Percentiles rank a stretch among this genome's conserved stretches.
These are phyloP conservation scores for Trichopria drosophilae DNA, from an alignment of 2,888 invertebrate genomes.

Conservation along the genomic window DNA sequence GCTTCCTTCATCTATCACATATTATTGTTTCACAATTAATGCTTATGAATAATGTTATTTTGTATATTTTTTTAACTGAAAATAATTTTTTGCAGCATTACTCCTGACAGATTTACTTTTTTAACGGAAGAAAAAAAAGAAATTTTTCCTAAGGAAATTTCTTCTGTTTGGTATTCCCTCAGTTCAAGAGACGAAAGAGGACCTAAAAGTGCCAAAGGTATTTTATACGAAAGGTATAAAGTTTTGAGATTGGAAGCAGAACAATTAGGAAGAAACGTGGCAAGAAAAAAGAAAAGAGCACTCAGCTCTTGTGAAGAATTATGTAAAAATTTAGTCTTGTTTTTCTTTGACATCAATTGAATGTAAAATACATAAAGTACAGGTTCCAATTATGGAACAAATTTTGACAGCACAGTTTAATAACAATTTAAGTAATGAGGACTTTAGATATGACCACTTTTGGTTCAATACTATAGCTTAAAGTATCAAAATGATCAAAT, in stretches of 20 bases:
- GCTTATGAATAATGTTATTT: not conserved
- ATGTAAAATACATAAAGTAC: no score
- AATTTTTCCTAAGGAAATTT: slow-evolving; percentile 1
- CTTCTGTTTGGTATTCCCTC: not conserved
- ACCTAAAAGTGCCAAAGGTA: slow-evolving; percentile 9
- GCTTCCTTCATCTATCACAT: no score
- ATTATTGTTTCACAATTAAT: no score
- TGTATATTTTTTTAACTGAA: slow-evolving; percentile 3
- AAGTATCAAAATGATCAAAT: no score
- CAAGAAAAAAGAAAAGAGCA: not conserved
- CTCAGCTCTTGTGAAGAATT: no score
- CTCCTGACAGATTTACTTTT: not conserved
- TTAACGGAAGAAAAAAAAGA: not conserved
- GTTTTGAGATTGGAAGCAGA: slow-evolving; percentile 5
- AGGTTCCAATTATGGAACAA: no score
- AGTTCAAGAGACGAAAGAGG: slow-evolving; percentile 2
- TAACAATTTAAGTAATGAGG: no score
- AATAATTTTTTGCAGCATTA: not conserved
- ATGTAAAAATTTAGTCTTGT: no score
- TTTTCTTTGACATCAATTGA: no score
- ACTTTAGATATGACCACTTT: no score
- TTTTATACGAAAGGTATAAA: slow-evolving; percentile 10
- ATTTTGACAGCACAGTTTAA: no score
- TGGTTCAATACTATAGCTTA: no score
- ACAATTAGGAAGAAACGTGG: not conserved